Evolutionary conservation across 2,888 invertebrate genomes (phyloP).

Genomic region (Hofmannophila pseudospretella): DNA sequence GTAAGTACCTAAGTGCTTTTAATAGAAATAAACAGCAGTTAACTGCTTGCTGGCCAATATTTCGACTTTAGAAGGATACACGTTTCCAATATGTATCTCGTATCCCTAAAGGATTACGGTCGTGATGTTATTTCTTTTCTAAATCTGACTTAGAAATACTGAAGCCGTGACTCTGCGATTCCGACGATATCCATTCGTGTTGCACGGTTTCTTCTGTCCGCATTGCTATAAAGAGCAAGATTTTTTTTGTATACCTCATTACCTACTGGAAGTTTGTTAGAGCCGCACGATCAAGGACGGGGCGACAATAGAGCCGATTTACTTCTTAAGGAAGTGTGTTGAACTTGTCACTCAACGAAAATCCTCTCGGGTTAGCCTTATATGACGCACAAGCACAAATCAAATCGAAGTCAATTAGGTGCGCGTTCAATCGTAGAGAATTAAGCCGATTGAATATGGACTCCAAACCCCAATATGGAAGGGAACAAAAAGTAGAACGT

Average conservation of each 20-base stretch:
- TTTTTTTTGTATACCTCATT: constrained; percentile 31
- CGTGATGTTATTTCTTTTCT: constrained; percentile 5
- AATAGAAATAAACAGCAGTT: background rate
- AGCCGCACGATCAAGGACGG: constrained; percentile 26
- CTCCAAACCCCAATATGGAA: constrained; percentile 23
- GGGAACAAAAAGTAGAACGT: constrained; percentile 14
- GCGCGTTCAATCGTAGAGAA: constrained; percentile 38
- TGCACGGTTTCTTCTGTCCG: constrained; percentile 20
- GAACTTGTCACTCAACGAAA: constrained; percentile 32
- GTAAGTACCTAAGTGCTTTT: background rate
- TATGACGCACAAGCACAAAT: constrained; percentile 32
- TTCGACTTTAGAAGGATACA: constrained; percentile 2
- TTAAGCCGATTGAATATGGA: constrained; percentile 42
- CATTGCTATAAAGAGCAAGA: constrained; percentile 17
- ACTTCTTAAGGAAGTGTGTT: constrained; percentile 33
- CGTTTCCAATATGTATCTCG: background rate
- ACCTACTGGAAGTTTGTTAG: constrained; percentile 19
- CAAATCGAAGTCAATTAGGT: constrained; percentile 40
- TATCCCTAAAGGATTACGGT: constrained; percentile 5
- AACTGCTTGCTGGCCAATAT: background rate
- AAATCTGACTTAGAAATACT: constrained; percentile 5
- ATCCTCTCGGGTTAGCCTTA: constrained; percentile 33
- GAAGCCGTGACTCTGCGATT: constrained; percentile 22
- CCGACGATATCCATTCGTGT: constrained; percentile 11
- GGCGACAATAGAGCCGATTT: constrained; percentile 34